Conservation (phyloP, 2,888 invertebrate genomes). For the Galeruca laticollis region DNA sequence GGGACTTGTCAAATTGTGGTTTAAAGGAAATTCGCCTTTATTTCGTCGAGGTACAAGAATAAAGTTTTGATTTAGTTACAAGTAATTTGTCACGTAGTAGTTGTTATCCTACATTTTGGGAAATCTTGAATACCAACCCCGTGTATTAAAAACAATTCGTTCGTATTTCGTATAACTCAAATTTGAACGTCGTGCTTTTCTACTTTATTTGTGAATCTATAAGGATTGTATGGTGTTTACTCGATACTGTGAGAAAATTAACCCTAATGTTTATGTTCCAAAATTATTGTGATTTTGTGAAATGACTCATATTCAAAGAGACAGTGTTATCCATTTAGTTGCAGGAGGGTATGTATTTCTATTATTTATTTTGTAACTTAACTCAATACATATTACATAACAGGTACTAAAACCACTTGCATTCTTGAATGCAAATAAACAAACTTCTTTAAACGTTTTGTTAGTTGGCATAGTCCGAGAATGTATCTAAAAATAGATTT, state of each 20-base stretch:
- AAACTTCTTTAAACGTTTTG: conserved; percentile 10
- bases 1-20: conserved; percentile 37
- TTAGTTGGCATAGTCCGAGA: neutral
- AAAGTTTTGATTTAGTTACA: conserved; percentile 50
- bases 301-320: conserved; percentile 84
- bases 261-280: conserved; percentile 37
- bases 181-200: neutral
- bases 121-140: conserved; percentile 31
- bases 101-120: conserved; percentile 17
- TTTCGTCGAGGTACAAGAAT: conserved; percentile 54
- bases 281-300: conserved; percentile 53
- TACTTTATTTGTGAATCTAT: neutral
- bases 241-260: conserved; percentile 20
- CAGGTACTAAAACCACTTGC: neutral
- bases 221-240: conserved; percentile 31
- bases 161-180: neutral
- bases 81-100: conserved; percentile 57
- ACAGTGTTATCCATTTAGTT: conserved; percentile 92
- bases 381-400: conserved; percentile 37
- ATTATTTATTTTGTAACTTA: conserved; percentile 3
- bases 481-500: conserved; percentile 23
- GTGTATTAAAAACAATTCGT: conserved; percentile 21
- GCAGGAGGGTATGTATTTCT: conserved; percentile 90
- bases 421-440: neutral
- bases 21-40: conserved; percentile 59